Base-by-base conservation (phyloP, 2,888 invertebrate species). In the Harpagoxenus sublaevis region DNA sequence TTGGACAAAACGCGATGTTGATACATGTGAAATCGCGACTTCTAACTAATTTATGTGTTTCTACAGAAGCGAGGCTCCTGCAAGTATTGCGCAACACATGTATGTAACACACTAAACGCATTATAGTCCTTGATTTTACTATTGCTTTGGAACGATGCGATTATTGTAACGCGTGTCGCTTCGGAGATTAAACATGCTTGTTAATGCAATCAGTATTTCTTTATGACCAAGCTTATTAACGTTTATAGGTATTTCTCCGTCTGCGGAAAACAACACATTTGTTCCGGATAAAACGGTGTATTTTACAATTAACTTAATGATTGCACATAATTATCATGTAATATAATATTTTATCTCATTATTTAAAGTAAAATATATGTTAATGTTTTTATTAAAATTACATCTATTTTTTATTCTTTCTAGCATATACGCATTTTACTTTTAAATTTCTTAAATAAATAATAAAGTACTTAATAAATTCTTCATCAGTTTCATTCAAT, bases 161-260 rank as follows among this genome's bases (percentile, higher is more conserved):
- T 28, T 42, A 6, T 75, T 66, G 60, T 63, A 74, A 51, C 15
- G 3, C 53, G 60, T 68, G 75, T 71, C 55, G 62, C 31, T 39
- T 77, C 66, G 31, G 53, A 51, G 28, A 81, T 42, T 65, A 28
- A 31, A 45, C 65, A 28, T 48, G 39, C 48, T 81, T 55, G 73
- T 68, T 83, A 87, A 62, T 55, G 68, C 55, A 87, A 88, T 81
- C 66, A 45, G 12, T 48, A n/a, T 28, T 39, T 8, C n/a, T 53
- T 45, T 10, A 45, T 35, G 18, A 55, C 18, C 31, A 42, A 77
- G 68, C 45, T 79, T 86, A 84, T 88, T 51, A 71, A 77, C 28
- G 12, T n/a, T 66, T 15, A 9, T 60, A 23, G 23, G 23, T 23
- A 48, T 82, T 88, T 81, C 48, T 39, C 31, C 35, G 31, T 3